Evolutionary conservation across 1,140 invertebrate species (phyloP), one percentile per base, ranked within the genome.

Genomic region (Drosophila miranda): DNA sequence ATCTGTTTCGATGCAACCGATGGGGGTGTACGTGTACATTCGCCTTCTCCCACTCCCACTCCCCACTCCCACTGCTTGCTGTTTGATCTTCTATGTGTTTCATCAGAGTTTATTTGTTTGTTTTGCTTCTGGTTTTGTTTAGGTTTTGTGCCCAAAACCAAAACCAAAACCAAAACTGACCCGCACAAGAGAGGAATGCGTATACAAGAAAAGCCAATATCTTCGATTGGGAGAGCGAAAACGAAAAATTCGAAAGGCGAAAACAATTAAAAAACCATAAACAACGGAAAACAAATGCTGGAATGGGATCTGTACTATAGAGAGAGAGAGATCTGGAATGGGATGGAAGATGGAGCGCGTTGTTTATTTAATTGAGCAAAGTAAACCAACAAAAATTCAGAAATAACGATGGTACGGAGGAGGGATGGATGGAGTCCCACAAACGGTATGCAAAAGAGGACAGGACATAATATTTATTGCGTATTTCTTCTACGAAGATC

Each of bases 201-300:
- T 59, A 62, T 78, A 78, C 75, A 64, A 44, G 16, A 44, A 6
- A 56, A n/a, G 19, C 6, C 6, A 19, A 16, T 38, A 38, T 38
- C 34, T 38, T 13, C 3, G 23, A 26, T 26, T 26, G 23, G 19
- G 1, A 19, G 23, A 23, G 23, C 3, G 23, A 57, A 50, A 34
- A 23, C 5, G 1, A 42, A 64, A 34, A 64, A 34, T 34, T 34
- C 14, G 34, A 55, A 43, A 42, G 43, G 26, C 48, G 19, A 52
- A 61, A 68, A 56, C 55, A 64, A 55, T 73, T 49, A 60, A 74
- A 73, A 73, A 26, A 38, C 54, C 50, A 64, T 50, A 44, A 61
- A 44, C 48, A 48, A 58, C 42, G 6, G 4, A 53, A 63, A 49
- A 38, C 44, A 38, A 44, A 58, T 34, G 9, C 34, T 34, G 34